Evolutionary conservation across 2,888 invertebrate species (phyloP).

Genomic region (Yponomeuta plumbellus): DNA sequence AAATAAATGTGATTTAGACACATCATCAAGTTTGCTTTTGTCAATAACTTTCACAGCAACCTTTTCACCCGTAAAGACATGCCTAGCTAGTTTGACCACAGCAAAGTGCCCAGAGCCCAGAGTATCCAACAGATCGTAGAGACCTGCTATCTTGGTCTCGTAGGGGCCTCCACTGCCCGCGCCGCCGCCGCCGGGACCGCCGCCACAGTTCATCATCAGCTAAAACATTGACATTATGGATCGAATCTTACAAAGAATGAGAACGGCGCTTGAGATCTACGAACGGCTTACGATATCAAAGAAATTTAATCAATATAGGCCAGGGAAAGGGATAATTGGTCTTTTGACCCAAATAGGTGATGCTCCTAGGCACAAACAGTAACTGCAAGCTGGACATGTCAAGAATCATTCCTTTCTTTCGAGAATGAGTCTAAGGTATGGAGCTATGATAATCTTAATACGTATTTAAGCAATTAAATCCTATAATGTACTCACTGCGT

Average conservation of each 20-base stretch:
- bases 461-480: background rate
- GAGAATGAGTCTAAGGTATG: background rate
- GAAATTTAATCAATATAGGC: background rate
- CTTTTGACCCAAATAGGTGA: conserved; percentile 13
- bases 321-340: conserved; percentile 1
- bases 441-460: background rate
- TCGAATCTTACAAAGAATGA: background rate
- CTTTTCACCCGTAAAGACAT: conserved; percentile 99
- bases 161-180: conserved; percentile 72
- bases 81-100: conserved; percentile 97
- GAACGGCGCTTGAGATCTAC: background rate
- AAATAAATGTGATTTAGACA: conserved; percentile 96
- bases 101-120: conserved; percentile 99
- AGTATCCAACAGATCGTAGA: conserved; percentile 98
- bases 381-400: background rate
- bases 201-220: conserved; percentile 51
- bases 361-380: background rate
- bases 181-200: conserved; percentile 43
- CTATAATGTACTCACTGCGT: conserved; percentile 5
- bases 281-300: background rate
- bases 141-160: conserved; percentile 94
- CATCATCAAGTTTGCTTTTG: conserved; percentile 97
- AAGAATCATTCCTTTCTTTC: background rate
- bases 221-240: conserved; percentile 16
- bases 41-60: conserved; percentile 99